Base-by-base conservation (phyloP, 2,888 invertebrate genomes). In the Creontiades dilutus region DNA sequence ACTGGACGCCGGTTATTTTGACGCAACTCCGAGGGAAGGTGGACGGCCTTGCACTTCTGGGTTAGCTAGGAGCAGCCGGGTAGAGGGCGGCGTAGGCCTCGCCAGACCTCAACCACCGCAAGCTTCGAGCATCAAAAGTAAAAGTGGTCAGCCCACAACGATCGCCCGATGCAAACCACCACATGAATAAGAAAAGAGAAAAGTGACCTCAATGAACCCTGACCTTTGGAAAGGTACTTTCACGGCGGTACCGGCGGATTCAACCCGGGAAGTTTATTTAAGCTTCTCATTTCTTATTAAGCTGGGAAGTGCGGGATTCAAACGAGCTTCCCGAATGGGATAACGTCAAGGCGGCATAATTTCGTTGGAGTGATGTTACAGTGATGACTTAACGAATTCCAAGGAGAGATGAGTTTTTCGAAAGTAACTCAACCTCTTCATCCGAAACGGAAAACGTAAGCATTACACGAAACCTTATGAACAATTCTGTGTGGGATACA, bases 201-300 rank as follows among this genome's bases (percentile, higher is more conserved):
- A 68, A 23, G 68, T 23, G 68, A 68, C 68, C 68, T 68, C 68
- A 23, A 68, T 27, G 68, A 68, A 68, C 68, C 68, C 23, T 68
- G 68, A 68, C 23, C 68, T 68, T 68, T 68, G 23, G 27, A 16
- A n/a, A 61, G 23, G 23, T 23, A 68, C 68, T 68, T 68, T 68
- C 68, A 68, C 68, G 68, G 68, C n/a, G 27, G 68, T 68, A 68
- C 23, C 23, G 11, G 23, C 0, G 11, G 68, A 23, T 11, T 23
- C 23, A 23, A 68, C 68, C 68, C 68, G 68, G 68, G 68, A 68
- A 68, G 68, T 68, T 68, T 68, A 68, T 68, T 68, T 68, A 19
- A 68, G 68, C 68, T 68, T 68, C 27, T 13, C 23, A 19, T 19
- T 27, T 27, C 68, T 23, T 68, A 68, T 23, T 68, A 68, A 68